These are phyloP conservation scores for Psix sp. DNA, from an alignment of 1,140 invertebrate species.

Conservation along the genomic window DNA sequence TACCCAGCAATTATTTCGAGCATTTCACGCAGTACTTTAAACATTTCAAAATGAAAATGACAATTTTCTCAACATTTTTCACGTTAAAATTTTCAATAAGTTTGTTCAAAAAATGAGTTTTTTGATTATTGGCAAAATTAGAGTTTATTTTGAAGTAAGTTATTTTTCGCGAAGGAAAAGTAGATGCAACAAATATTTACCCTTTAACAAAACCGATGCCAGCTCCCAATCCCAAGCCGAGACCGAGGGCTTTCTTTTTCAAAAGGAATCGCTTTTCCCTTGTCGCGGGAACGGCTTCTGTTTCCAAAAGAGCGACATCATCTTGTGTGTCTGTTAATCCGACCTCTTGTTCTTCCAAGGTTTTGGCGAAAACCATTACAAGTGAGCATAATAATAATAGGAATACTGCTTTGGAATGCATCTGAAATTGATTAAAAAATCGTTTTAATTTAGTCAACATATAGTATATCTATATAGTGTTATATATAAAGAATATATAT, in stretches of 20 bases:
- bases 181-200: constrained; percentile 9
- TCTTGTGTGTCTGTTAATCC: constrained; percentile 20
- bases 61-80: too few species aligned
- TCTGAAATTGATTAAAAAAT: constrained; percentile 14
- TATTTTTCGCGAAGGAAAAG: not conserved
- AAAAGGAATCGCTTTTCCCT: constrained; percentile 51
- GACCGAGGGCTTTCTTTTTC: constrained; percentile 48
- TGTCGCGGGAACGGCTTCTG: constrained; percentile 2
- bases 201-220: constrained; percentile 47
- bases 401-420: constrained; percentile 38
- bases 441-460: too few species aligned
- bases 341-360: constrained; percentile 36
- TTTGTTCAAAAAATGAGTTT: too few species aligned
- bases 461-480: too few species aligned
- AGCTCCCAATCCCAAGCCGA: constrained; percentile 45
- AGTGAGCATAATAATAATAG: constrained; percentile 37
- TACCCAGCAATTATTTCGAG: too few species aligned
- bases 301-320: constrained; percentile 32
- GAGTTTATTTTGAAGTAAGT: not conserved
- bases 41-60: too few species aligned
- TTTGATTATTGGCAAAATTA: constrained; percentile 1
- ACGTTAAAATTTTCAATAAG: too few species aligned
- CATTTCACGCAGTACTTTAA: too few species aligned
- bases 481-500: too few species aligned
- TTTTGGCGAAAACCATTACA: constrained; percentile 37